phyloP scores from a whole-genome alignment of 1,140 invertebrate species.

The Propsilocerus akamusi region DNA sequence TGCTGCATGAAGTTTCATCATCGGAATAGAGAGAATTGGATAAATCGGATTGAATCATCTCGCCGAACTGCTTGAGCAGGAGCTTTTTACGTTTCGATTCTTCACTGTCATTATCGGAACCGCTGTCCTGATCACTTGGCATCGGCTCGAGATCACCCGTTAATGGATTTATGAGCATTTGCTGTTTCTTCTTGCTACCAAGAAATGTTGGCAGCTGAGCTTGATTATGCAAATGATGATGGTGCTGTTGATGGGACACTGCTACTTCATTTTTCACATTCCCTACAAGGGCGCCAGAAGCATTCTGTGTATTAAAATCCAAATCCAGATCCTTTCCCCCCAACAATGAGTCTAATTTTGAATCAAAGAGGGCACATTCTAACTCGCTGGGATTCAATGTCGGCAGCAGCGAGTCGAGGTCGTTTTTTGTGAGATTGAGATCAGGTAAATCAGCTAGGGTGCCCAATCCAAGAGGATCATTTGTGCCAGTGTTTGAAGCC shows the following conservation, averaged over 20 bases:
- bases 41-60: conserved; percentile 29
- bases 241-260: conserved; percentile 8
- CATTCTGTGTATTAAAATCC: conserved; percentile 21
- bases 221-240: conserved; percentile 6
- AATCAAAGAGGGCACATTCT: conserved; percentile 27
- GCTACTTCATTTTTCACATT: conserved; percentile 14
- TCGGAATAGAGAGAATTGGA: conserved; percentile 41
- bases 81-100: conserved; percentile 10
- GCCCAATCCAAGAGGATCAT: conserved; percentile 9
- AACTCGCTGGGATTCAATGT: conserved; percentile 31
- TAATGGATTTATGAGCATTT: conserved; percentile 72
- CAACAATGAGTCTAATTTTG: conserved; percentile 23
- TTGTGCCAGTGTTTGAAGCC: conserved; percentile 8
- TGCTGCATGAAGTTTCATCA: conserved; percentile 28
- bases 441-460: conserved; percentile 11
- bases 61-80: conserved; percentile 19
- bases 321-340: conserved; percentile 23
- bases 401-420: conserved; percentile 41
- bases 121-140: conserved; percentile 37
- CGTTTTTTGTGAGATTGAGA: conserved; percentile 29
- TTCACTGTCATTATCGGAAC: conserved; percentile 27
- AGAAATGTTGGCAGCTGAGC: conserved; percentile 6
- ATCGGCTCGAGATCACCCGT: conserved; percentile 71
- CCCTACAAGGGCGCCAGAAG: neutral
- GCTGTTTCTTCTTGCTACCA: conserved; percentile 29